A percentile compares a stretch with the other conserved stretches of the same genome.
These are phyloP conservation scores for Manduca sexta DNA, from an alignment of 1,140 invertebrate genomes.

Conservation along the genomic window DNA sequence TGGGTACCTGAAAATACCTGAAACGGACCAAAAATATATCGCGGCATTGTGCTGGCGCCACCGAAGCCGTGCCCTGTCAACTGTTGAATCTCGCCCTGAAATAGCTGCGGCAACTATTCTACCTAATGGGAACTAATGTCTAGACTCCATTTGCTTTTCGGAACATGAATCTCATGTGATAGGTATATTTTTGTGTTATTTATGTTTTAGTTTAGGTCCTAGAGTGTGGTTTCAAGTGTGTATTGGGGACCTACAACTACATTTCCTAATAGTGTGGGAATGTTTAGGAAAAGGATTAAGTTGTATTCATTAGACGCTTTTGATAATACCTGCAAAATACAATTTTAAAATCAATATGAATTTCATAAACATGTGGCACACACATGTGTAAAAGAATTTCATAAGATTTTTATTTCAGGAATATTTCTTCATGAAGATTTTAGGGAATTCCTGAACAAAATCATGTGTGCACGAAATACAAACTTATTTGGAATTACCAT, in stretches of 20 bases:
- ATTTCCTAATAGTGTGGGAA: background rate
- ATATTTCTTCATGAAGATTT: too few species aligned
- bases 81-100: constrained; percentile 71
- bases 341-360: constrained; percentile 29
- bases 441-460: too few species aligned
- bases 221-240: background rate
- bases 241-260: background rate
- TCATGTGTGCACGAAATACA: too few species aligned
- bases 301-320: background rate
- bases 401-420: too few species aligned
- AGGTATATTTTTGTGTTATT: background rate
- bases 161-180: too few species aligned
- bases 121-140: constrained; percentile 40
- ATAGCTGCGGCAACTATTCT: constrained; percentile 49
- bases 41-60: constrained; percentile 63
- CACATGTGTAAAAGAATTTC: too few species aligned
- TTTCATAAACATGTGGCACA: background rate
- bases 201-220: too few species aligned
- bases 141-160: too few species aligned
- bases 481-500: background rate
- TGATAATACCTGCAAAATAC: constrained; percentile 31
- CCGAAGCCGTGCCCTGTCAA: constrained; percentile 68
- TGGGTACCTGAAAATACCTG: constrained; percentile 70
- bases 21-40: constrained; percentile 62
- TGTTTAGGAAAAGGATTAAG: background rate